Conservation (phyloP, 1,140 invertebrate species). For the Halotydeus destructor region DNA sequence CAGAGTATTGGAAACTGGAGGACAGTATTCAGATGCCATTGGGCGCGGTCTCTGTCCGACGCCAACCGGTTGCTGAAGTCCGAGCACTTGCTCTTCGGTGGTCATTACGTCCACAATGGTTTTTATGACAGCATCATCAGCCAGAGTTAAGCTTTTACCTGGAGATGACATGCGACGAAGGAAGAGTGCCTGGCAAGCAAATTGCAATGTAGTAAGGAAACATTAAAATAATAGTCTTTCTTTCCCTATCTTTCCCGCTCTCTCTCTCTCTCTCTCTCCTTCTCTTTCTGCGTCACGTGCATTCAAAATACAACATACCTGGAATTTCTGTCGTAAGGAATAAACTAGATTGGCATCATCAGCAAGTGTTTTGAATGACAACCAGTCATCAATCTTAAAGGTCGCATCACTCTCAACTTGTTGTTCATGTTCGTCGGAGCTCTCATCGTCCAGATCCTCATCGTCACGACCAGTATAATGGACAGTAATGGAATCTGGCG, state of each 20-base stretch:
- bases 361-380: slow-evolving; percentile 45
- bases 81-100: slow-evolving; percentile 44
- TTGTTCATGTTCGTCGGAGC: slow-evolving; percentile 39
- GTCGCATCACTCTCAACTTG: slow-evolving; percentile 36
- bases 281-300: too few species aligned
- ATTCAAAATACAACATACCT: too few species aligned
- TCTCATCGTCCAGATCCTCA: slow-evolving; percentile 21
- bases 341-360: slow-evolving; percentile 39
- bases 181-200: slow-evolving; percentile 51
- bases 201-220: too few species aligned
- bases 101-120: slow-evolving; percentile 42
- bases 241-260: too few species aligned
- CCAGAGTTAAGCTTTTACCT: slow-evolving; percentile 34
- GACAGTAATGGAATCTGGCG: neutral
- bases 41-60: slow-evolving; percentile 52
- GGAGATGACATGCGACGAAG: slow-evolving; percentile 47
- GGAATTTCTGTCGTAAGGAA: slow-evolving; percentile 50
- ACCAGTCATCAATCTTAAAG: slow-evolving; percentile 53
- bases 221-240: too few species aligned
- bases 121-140: slow-evolving; percentile 47
- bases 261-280: too few species aligned
- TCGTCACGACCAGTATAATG: neutral
- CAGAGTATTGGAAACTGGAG: slow-evolving; percentile 8
- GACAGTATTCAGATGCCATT: slow-evolving; percentile 21
- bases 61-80: slow-evolving; percentile 45